Base-by-base conservation (phyloP, 2,888 invertebrate species). In the Aethes cnicana region DNA sequence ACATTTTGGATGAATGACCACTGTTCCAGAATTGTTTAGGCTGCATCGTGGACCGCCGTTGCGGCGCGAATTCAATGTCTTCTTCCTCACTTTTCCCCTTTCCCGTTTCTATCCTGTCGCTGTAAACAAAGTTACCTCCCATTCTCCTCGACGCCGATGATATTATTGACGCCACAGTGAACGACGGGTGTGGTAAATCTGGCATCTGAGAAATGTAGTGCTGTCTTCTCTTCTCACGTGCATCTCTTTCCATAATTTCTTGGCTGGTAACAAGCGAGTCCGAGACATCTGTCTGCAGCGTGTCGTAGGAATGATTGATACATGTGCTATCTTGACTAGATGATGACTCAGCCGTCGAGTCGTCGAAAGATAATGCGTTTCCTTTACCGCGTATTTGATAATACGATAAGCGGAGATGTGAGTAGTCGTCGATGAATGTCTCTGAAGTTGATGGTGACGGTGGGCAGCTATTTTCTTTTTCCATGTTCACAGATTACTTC, bases 351-450 rank as follows among this genome's bases (percentile, higher is more conserved):
- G 4, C 20, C n/a, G n/a, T n/a, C 21, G 36, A n/a, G 9, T 21
- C 26, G 23, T 36, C 35, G 42, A 50, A 35, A 17, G 49, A 43
- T 28, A 50, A 28, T 18, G 47, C 16, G 7, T 39, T 47, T 6
- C 18, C 35, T 11, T 32, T 28, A 7, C 53, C 54, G 28, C 57
- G 39, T 12, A 62, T 26, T 53, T 69, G 74, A 57, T 84, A 79
- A 56, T 79, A 82, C 1, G 78, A 81, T 4, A 81, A 59, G 33
- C 78, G 64, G 2, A 84, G 71, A 28, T 84, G 79, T 2, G 81
- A 83, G 55, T 76, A 76, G 54, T 81, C 81, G 49, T 84, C 78
- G 46, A 81, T 77, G 55, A 65, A 81, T 8, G 4, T 28, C 9
- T 21, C 43, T n/a, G 32, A 5, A 1, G 16, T 11, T 17, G 18